A percentile compares a stretch with the other conserved stretches of the same genome.
Conservation (phyloP, 2,113 vertebrate species). For the Neotragus moschatus region DNA sequence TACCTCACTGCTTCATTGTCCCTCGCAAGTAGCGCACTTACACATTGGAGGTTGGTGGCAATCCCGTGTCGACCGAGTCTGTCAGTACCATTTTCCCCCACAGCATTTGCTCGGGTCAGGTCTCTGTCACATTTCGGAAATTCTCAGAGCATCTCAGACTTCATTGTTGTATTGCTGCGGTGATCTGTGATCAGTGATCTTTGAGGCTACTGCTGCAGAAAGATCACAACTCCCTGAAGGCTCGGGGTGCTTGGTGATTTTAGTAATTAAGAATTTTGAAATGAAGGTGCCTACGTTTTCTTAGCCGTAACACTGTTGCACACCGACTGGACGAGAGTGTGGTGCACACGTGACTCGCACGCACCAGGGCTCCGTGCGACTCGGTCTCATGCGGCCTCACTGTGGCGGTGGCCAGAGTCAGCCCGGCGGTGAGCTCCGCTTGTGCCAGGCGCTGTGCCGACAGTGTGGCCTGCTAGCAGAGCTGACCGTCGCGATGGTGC, state of each 20-base stretch:
- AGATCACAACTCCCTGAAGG: not conserved
- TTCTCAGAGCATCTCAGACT: not conserved
- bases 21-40: fast-evolving
- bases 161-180: fast-evolving
- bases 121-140: too few relatives aligned
- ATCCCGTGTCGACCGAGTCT: not conserved
- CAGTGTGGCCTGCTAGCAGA: too few relatives aligned
- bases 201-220: too few relatives aligned
- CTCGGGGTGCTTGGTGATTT: not conserved
- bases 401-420: fast-evolving
- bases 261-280: not conserved
- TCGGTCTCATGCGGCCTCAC: fast-evolving
- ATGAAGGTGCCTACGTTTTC: not conserved
- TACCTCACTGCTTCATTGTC: fast-evolving
- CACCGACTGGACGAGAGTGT: fast-evolving
- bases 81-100: not conserved
- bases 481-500: too few relatives aligned
- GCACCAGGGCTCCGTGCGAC: not conserved
- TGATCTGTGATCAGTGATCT: not conserved
- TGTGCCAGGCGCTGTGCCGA: too few relatives aligned
- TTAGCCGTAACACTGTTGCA: not conserved
- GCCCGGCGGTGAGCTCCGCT: not conserved
- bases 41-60: fast-evolving
- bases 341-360: fast-evolving
- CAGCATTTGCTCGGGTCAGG: too few relatives aligned